phyloP scores from a whole-genome alignment of 2,797 vertebrate genomes.

The Spondyliosoma cantharus region DNA sequence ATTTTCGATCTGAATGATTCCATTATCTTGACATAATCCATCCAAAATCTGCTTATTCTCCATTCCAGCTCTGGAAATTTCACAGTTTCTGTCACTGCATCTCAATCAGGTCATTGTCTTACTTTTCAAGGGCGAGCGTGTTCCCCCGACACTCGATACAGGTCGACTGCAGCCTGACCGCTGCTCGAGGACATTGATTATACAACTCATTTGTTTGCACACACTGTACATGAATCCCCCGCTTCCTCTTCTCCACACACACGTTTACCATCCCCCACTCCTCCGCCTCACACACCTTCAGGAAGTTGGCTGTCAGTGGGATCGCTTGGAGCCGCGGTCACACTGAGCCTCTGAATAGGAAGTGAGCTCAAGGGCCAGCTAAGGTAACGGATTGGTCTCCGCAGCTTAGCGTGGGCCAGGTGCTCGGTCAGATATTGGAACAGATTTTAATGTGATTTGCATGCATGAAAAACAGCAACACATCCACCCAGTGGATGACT shows the following conservation, averaged over 20 bases:
- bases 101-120: conserved; percentile 75
- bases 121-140: conserved; percentile 67
- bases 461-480: conserved; percentile 61
- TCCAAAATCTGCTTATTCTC: conserved; percentile 74
- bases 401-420: conserved; percentile 65
- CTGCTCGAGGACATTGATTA: conserved; percentile 43
- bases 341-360: conserved; percentile 59
- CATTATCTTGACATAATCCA: conserved; percentile 79
- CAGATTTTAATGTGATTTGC: conserved; percentile 76
- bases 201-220: conserved; percentile 33
- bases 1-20: conserved; percentile 77
- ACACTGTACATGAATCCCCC: conserved; percentile 6
- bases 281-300: conserved; percentile 24
- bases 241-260: conserved; percentile 3
- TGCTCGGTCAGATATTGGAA: conserved; percentile 77
- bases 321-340: conserved; percentile 41
- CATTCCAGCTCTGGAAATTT: conserved; percentile 59
- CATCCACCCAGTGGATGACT: conserved; percentile 50
- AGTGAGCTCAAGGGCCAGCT: conserved; percentile 56
- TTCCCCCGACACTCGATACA: conserved; percentile 38
- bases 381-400: conserved; percentile 75
- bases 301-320: conserved; percentile 43
- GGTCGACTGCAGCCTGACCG: conserved; percentile 26
- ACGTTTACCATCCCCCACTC: background rate
- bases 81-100: conserved; percentile 69